These are phyloP conservation scores for Globodera rostochiensis DNA, from an alignment of 1,140 invertebrate species.

Conservation along the genomic window DNA sequence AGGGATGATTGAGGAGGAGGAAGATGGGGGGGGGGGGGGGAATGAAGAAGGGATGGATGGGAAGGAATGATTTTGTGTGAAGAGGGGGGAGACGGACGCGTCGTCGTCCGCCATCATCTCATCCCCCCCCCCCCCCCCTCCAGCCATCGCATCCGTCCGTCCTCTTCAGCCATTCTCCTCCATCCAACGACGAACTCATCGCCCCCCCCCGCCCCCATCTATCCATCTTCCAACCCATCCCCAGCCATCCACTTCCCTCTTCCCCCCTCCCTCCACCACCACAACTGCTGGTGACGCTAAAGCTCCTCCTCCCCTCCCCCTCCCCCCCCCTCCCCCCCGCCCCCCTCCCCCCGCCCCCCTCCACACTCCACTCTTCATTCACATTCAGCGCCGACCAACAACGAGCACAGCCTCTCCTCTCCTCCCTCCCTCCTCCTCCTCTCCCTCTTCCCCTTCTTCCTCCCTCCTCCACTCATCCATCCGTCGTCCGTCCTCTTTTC, in stretches of 20 bases:
- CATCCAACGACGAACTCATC: background rate
- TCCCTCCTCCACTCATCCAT: background rate
- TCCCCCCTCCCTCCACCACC: no score
- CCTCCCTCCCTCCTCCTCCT: background rate
- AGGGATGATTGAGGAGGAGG: background rate
- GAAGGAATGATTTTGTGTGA: background rate
- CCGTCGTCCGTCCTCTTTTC: background rate
- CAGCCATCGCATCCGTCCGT: background rate
- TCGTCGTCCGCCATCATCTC: background rate
- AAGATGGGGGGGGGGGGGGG: background rate
- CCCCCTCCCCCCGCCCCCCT: background rate
- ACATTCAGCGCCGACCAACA: background rate
- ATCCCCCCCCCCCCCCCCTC: background rate
- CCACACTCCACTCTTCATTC: background rate
- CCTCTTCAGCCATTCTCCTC: constrained; percentile 6
- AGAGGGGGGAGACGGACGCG: background rate
- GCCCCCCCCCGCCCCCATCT: background rate
- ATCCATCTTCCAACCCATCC: background rate
- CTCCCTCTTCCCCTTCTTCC: constrained; percentile 7
- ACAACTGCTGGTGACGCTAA: background rate
- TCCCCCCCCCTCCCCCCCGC: background rate
- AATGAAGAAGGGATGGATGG: constrained; percentile 8
- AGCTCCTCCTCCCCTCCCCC: background rate
- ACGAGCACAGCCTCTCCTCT: background rate
- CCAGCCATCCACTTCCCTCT: background rate